Base-by-base conservation (phyloP, 2,797 vertebrate species). In the Ptychobarbus kaznakovi region DNA sequence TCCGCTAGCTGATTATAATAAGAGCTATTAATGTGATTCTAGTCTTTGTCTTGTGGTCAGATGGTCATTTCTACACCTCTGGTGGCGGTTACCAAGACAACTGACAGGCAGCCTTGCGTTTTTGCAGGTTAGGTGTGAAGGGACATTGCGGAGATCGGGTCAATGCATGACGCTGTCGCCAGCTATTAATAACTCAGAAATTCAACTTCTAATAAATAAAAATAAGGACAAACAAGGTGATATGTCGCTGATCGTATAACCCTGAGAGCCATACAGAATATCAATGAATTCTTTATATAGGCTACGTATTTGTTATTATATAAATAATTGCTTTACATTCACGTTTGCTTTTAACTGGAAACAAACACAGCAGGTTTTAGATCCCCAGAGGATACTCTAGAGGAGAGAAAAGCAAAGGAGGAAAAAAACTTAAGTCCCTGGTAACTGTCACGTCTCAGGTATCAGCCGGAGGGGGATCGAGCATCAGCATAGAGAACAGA, bases 361-460 rank as follows among this genome's bases (percentile, higher is more conserved):
- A 93, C 91, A 91, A 94, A 94, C 92, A 90, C 89, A 89, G 93
- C 93, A 93, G 92, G 92, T 92, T 92, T 91, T 92, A 91, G 73
- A 84, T 88, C 92, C 93, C 94, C 93, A 16, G 89, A 93, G 94
- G 94, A 94, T 83, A 35, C 58, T 69, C 69, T 84, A 86, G 11
- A 78, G 82, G 81, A 81, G 70, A 83, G 85, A 83, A 78, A 56
- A 80, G 83, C 12, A 15, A 42, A 82, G 56, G 65, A 85, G 53
- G 22, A 3, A 6, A 18, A 81, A 72, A 79, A 84, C 77, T 82
- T 18, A 42, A 86, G 83, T 86, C 86, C 87, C 78, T 80, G 87
- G 93, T 91, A 89, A 92, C 93, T 93, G 93, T 93, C 94, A 93
- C 93, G 90, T 93, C 90, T 92, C 91, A 82, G 92, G 93, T 93